Base-by-base conservation (phyloP, 2,113 vertebrate species). In the Brachirus orientalis region DNA sequence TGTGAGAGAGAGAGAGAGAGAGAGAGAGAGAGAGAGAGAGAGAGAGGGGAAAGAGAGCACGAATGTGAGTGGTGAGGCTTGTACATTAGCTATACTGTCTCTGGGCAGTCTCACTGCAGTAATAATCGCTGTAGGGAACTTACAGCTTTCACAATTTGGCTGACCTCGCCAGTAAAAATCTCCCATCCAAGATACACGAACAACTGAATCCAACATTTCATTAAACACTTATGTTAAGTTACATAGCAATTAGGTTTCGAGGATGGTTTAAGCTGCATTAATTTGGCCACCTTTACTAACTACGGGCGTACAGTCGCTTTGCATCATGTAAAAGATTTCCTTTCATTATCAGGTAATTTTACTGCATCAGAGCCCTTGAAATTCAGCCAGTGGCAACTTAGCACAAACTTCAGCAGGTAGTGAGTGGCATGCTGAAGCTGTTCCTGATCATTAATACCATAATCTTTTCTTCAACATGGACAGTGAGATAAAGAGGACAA, bases 31-130 rank as follows among this genome's bases (percentile, higher is more conserved):
- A 8, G 17, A 28, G 28, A 28, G 28, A 28, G 28, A 28, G 6
- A 28, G 22, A 28, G 22, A 28, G 22, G 71, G 14, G 3, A 51
- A 18, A n/a, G 60, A 57, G 54, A 52, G 86, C 54, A 73, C 72
- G 70, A 69, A 53, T 77, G 81, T 65, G 77, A 63, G 70, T 72
- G 75, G 82, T 79, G 76, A 78, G 70, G 81, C 84, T 85, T 82
- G 81, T 84, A 81, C 85, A 84, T 91, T 90, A 82, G 84, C 90
- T 89, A 88, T 90, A 89, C 89, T 92, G 90, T 90, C 86, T 90
- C 87, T 90, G 86, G 87, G 91, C 86, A 89, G 88, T 72, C 83
- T 91, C 79, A 91, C 90, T 92, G 92, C 91, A 92, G 91, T 88
- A 90, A 75, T 87, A 76, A 80, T 71, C 61, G 69, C 86, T 89